Evolutionary conservation across 2,888 invertebrate genomes (phyloP).

Genomic region (Megastigmus dorsalis): DNA sequence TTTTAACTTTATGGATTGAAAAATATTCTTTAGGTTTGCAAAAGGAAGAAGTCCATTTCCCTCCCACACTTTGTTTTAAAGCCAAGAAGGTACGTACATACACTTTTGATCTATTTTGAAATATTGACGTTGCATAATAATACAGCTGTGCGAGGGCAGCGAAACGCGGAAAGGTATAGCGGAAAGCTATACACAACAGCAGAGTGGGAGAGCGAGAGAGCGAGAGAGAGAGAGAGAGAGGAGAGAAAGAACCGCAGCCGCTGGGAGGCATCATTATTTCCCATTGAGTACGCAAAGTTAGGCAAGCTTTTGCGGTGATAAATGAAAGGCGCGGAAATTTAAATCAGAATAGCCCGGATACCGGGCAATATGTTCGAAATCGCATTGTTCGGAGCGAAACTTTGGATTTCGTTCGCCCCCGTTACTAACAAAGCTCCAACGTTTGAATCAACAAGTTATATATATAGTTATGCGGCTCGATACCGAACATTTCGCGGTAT

Average conservation of each 20-base stretch:
- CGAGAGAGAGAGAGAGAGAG: not conserved
- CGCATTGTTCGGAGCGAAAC: conserved; percentile 63
- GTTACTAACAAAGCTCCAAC: conserved; percentile 40
- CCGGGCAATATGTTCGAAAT: conserved; percentile 66
- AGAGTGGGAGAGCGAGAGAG: not conserved
- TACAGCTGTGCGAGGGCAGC: too few relatives aligned
- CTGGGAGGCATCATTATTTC: conserved; percentile 42
- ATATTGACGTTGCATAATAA: not conserved
- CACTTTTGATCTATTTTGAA: not conserved
- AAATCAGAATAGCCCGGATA: conserved; percentile 70
- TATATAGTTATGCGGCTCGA: conserved; percentile 20
- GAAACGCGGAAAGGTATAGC: too few relatives aligned
- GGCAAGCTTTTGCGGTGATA: conserved; percentile 53
- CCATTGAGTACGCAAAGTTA: conserved; percentile 50
- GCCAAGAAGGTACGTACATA: too few relatives aligned
- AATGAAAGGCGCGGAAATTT: conserved; percentile 65
- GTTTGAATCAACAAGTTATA: conserved; percentile 50
- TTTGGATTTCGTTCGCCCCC: conserved; percentile 57
- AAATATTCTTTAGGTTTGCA: too few relatives aligned
- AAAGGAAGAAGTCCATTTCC: too few relatives aligned
- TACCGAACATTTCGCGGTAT: not conserved
- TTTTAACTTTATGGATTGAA: too few relatives aligned
- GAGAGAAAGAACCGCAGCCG: not conserved
- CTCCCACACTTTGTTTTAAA: too few relatives aligned
- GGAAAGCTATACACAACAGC: too few relatives aligned